A percentile compares a stretch with the other conserved stretches of the same genome.
Evolutionary conservation across 2,113 vertebrate species (phyloP).

Genomic region (Microtus oregoni): DNA sequence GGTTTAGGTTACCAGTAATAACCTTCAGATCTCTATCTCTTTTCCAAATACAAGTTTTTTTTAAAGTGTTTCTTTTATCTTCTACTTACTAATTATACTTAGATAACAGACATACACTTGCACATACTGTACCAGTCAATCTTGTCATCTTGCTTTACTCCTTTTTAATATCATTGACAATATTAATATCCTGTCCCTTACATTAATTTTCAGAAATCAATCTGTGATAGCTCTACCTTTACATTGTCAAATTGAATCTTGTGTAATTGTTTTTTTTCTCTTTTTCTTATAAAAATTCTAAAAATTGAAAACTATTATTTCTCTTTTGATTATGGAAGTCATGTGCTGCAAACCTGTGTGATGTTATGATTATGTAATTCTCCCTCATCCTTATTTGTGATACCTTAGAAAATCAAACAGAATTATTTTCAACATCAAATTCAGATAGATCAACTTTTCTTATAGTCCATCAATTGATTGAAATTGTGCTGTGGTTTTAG

Average conservation of each 20-base stretch:
- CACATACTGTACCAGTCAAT: background rate
- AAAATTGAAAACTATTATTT: background rate
- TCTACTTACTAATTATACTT: background rate
- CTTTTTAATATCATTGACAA: background rate
- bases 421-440: background rate
- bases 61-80: background rate
- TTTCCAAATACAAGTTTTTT: constrained; percentile 45
- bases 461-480: background rate
- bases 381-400: background rate
- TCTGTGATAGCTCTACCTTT: background rate
- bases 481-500: background rate
- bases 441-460: background rate
- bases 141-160: background rate
- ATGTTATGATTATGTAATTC: background rate
- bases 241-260: background rate
- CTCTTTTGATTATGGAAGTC: background rate
- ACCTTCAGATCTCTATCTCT: background rate
- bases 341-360: background rate
- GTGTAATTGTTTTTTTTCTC: background rate
- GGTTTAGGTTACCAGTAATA: background rate
- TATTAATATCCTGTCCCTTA: background rate
- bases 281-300: background rate
- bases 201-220: background rate
- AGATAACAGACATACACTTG: background rate
- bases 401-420: background rate